Base-by-base conservation (phyloP, 1,140 invertebrate species). In the Pogonomyrmex californicus region DNA sequence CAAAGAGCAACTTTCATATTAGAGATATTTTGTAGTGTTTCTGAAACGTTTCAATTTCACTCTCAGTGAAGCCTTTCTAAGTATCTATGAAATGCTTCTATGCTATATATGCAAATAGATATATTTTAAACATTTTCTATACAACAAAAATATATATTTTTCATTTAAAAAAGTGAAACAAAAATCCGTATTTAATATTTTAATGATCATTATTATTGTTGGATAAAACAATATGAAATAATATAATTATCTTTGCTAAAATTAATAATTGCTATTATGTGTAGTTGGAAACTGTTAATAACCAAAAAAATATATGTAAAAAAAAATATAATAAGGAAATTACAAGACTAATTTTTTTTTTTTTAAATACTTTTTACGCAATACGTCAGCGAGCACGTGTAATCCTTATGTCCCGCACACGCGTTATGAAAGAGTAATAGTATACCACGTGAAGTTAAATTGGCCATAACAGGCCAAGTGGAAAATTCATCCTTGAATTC, bases 351-450 rank as follows among this genome's bases (percentile, higher is more conserved):
- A 78, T 23, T 65, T 49, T 65, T 65, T 30, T 78, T 36, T 65
- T 65, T 30, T 78, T 36, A 38, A 78, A 7, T n/a, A 78, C 4
- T 6, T 65, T 7, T 78, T 44, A 0, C 17, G 0, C 23, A 23
- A 23, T 23, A 12, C 47, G 38, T 65, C 41, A 65, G 6, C 12
- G 23, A 65, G 17, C 30, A 49, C 6, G 1, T 49, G 41, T 78
- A 78, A 65, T 78, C 17, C 44, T 78, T 49, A 78, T 63, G 10
- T 47, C 63, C 60, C 76, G 49, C 17, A 10, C 30, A 47, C 76
- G 76, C 49, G 60, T 65, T 30, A 14, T 38, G 60, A 65, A 78
- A 78, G 76, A 78, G 49, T 38, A 78, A 78, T 78, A 44, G 44
- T 36, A 30, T 10, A 30, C 17, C 30, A 78, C 17, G 41, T 47